Percentiles rank a stretch among this genome's conserved stretches.
phyloP scores from a whole-genome alignment of 1,140 invertebrate genomes.

The Drosophila chauvacae region DNA sequence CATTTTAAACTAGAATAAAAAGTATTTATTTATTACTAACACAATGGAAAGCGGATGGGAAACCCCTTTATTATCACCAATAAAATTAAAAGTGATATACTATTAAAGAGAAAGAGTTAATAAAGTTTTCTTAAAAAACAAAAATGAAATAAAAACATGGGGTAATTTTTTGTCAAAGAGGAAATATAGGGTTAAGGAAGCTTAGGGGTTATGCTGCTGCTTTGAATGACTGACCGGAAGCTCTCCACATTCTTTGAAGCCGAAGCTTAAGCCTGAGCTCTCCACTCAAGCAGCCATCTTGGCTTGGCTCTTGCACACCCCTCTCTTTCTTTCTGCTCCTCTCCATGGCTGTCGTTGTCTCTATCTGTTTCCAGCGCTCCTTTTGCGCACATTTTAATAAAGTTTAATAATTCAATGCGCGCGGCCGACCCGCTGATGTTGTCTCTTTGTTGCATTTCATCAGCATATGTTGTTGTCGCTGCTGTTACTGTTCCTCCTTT shows the following conservation, averaged over 20 bases:
- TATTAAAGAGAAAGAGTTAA: too few relatives aligned
- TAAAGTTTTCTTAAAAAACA: too few relatives aligned
- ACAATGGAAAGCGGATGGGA: too few relatives aligned
- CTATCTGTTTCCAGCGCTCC: constrained; percentile 16
- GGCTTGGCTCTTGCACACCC: constrained; percentile 17
- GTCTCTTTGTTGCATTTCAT: constrained; percentile 67
- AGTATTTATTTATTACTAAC: too few relatives aligned
- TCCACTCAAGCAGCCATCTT: constrained; percentile 33
- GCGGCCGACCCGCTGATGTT: constrained; percentile 46
- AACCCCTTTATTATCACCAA: too few relatives aligned
- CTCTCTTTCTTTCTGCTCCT: constrained; percentile 13
- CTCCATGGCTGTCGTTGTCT: constrained; percentile 1
- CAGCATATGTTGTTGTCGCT: constrained; percentile 37
- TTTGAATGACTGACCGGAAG: constrained; percentile 51
- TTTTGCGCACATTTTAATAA: constrained; percentile 61
- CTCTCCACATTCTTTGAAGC: constrained; percentile 46
- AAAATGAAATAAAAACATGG: too few relatives aligned
- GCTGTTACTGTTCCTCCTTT: constrained; percentile 26
- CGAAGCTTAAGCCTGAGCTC: constrained; percentile 27
- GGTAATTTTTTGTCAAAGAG: not conserved
- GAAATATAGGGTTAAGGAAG: constrained; percentile 7
- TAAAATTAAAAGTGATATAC: too few relatives aligned
- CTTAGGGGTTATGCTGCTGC: constrained; percentile 20
- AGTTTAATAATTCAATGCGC: constrained; percentile 63
- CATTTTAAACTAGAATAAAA: too few relatives aligned